These are phyloP conservation scores for Zosterops hypoxanthus DNA, from an alignment of 2,113 vertebrate species.

Conservation along the genomic window DNA sequence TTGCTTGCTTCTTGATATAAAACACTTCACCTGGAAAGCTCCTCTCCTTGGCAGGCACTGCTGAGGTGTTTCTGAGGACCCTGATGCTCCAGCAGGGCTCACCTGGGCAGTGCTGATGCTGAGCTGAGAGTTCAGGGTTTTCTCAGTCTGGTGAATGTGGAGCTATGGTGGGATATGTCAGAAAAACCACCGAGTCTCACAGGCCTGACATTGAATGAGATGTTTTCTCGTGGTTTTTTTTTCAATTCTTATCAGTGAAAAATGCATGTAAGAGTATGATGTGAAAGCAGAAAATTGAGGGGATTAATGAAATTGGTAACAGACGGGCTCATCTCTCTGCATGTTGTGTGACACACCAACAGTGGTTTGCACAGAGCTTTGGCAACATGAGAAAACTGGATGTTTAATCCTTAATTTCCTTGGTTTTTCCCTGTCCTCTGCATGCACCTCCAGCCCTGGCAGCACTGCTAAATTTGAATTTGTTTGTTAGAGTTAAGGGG, in stretches of 20 bases:
- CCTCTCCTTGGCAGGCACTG: neutral
- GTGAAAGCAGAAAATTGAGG: neutral
- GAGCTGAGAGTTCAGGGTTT: rapidly evolving
- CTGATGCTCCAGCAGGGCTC: neutral
- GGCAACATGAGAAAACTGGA: neutral
- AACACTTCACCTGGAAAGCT: neutral
- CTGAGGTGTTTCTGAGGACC: neutral
- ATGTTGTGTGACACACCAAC: rapidly evolving
- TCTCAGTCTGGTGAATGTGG: neutral
- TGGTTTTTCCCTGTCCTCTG: neutral
- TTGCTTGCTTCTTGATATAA: neutral
- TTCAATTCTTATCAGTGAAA: neutral
- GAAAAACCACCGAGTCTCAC: rapidly evolving
- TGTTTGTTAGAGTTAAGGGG: neutral
- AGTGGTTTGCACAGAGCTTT: neutral
- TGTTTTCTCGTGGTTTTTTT: neutral
- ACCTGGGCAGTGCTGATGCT: neutral
- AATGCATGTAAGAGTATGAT: neutral
- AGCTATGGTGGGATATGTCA: neutral
- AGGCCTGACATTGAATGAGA: rapidly evolving
- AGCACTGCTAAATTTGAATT: neutral
- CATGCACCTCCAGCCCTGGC: neutral
- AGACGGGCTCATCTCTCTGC: neutral
- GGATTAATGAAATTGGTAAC: neutral
- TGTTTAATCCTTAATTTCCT: neutral